A percentile compares a stretch with the other conserved stretches of the same genome.
phyloP scores from a whole-genome alignment of 30 jellyfish, hydroid and myxozoan genomes.

The Aurelia sp. region DNA sequence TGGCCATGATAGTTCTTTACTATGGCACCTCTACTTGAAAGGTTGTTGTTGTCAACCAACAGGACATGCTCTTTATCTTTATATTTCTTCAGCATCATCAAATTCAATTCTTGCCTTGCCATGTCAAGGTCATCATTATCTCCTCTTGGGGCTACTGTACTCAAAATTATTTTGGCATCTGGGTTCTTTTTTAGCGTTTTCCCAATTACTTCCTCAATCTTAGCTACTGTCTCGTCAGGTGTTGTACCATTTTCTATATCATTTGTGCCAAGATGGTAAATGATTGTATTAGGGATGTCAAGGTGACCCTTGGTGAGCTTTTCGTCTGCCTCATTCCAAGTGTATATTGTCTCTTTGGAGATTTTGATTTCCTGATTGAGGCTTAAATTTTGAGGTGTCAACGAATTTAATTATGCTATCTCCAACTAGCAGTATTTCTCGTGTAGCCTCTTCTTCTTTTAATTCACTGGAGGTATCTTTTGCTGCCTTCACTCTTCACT shows the following conservation, averaged over 20 bases:
- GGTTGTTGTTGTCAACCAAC: too few species aligned
- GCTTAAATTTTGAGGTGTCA: background rate
- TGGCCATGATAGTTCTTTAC: too few species aligned
- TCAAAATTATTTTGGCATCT: background rate
- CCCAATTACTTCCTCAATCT: background rate
- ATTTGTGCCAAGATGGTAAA: constrained; percentile 9
- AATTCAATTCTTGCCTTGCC: constrained; percentile 8
- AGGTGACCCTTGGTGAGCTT: background rate
- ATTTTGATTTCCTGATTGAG: background rate
- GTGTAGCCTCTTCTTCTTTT: too few species aligned
- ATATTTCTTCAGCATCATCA: background rate
- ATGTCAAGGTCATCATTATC: background rate
- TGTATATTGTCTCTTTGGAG: background rate
- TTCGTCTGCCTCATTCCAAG: background rate
- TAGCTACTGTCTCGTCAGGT: background rate
- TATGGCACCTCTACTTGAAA: too few species aligned
- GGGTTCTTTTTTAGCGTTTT: background rate
- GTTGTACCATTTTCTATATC: background rate
- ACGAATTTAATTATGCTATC: background rate
- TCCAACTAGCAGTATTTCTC: too few species aligned
- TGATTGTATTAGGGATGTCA: background rate
- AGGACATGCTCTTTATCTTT: too few species aligned
- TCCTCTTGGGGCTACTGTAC: constrained; percentile 11
- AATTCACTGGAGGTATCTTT: too few species aligned
- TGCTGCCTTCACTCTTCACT: too few species aligned